Base-by-base conservation (phyloP, 2,888 invertebrate genomes). In the Lordiphosa fenestrarum region DNA sequence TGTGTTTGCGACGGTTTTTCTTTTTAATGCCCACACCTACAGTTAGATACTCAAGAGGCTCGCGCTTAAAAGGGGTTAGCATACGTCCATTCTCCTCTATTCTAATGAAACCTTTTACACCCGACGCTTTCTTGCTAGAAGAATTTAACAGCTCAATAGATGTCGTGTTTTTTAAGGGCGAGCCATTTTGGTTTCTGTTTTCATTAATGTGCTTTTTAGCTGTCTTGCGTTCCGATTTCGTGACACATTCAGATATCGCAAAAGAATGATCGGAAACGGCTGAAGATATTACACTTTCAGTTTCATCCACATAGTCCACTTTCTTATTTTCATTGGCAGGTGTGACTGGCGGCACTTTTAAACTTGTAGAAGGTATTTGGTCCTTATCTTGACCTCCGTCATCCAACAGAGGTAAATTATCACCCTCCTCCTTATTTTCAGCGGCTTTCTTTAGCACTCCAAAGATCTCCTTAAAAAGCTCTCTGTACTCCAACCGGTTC, bases 391-490 rank as follows among this genome's bases (percentile, higher is more conserved):
- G 55, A 2, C 90, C 88, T 12, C 91, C 90, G 80, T 94, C 94
- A 77, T 95, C 94, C 44, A 94, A 88, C 2, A 94, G 88, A 0
- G 95, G 95, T 33, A 94, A 89, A 73, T 93, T 93, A 72, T 95
- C 95, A 21, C 94, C 94, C 66, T 95, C 94, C 62, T 95, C 94
- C 86, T 95, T 95, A 64, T 94, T 95, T 74, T 94, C 95, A 1
- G 95, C 95, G 0, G 95, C 95, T 74, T 95, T 94, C 87, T 95
- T 95, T 12, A 96, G 90, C 6, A 95, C 94, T 19, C 93, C 93
- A 87, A 95, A 95, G 62, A 96, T 96, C 88, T 96, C 95, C 74
- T 94, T 94, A 88, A 96, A 96, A 5, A 95, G 88, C 78, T 94
- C 94, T 3, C 94, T 91, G 86, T 95, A 95, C 84, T 96, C 95